phyloP scores from a whole-genome alignment of 2,797 vertebrate species.

The Pseudocheirus occidentalis region DNA sequence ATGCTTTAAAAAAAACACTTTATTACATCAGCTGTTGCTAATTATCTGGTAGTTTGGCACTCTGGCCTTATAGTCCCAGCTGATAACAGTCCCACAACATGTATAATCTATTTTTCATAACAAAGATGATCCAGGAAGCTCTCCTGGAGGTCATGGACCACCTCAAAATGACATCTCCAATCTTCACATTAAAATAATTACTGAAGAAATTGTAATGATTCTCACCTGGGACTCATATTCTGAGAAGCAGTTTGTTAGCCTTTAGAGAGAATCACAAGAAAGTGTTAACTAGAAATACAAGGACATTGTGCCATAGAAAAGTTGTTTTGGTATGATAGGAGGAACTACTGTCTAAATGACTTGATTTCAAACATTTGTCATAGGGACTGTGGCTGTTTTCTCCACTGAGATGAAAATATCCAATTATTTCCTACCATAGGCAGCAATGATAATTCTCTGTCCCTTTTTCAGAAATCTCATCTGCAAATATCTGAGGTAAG shows the following conservation, averaged over 20 bases:
- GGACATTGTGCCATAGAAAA: constrained; percentile 44
- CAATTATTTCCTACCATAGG: constrained; percentile 55
- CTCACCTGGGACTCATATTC: constrained; percentile 27
- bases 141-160: neutral
- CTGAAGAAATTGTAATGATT: constrained; percentile 39
- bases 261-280: constrained; percentile 53
- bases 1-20: neutral
- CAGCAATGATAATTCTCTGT: constrained; percentile 56
- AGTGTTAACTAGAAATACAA: constrained; percentile 44
- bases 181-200: constrained; percentile 49
- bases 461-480: constrained; percentile 26
- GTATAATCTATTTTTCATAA: neutral
- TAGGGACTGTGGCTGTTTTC: neutral
- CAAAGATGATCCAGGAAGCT: neutral
- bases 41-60: neutral
- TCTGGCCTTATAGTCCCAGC: neutral
- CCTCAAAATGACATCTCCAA: constrained; percentile 16
- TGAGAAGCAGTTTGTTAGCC: constrained; percentile 53
- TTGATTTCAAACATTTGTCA: constrained; percentile 61
- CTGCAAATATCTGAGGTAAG: constrained; percentile 32
- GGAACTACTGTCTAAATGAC: constrained; percentile 23
- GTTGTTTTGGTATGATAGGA: constrained; percentile 15
- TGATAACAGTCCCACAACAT: neutral
- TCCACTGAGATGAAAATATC: constrained; percentile 37
- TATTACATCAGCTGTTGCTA: neutral